These are phyloP conservation scores for Unio pictorum DNA, from an alignment of 2,888 invertebrate genomes.

Conservation along the genomic window DNA sequence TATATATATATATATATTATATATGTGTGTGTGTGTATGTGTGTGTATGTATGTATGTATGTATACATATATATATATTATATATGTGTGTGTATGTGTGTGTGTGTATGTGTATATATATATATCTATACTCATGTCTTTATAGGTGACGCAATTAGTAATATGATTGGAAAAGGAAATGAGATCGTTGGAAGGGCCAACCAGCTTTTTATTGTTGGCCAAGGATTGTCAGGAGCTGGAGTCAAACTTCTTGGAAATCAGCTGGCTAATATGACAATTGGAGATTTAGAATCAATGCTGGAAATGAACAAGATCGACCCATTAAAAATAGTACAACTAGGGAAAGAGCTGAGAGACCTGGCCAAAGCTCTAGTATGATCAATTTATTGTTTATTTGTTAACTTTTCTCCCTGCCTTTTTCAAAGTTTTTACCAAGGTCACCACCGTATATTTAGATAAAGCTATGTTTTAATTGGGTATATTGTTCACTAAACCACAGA, in stretches of 20 bases:
- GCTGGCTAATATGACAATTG: constrained; percentile 52
- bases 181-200: constrained; percentile 31
- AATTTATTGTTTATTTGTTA: too few relatives aligned
- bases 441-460: too few relatives aligned
- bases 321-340: constrained; percentile 30
- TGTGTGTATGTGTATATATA: too few relatives aligned
- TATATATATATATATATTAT: too few relatives aligned
- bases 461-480: too few relatives aligned
- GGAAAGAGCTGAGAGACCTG: constrained; percentile 43
- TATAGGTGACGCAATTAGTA: constrained; percentile 27
- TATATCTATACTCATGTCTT: not conserved
- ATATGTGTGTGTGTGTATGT: too few relatives aligned
- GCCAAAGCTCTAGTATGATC: constrained; percentile 43
- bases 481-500: too few relatives aligned
- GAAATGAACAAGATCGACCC: constrained; percentile 49
- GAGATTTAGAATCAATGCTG: constrained; percentile 46
- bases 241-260: constrained; percentile 42
- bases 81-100: too few relatives aligned
- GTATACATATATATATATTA: too few relatives aligned
- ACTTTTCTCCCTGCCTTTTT: too few relatives aligned
- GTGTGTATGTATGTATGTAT: too few relatives aligned
- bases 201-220: constrained; percentile 45
- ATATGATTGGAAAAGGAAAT: constrained; percentile 25
- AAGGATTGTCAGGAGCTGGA: constrained; percentile 45
- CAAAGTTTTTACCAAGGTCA: too few relatives aligned